Conservation (phyloP, 2,888 invertebrate genomes). For the Tuta absoluta region DNA sequence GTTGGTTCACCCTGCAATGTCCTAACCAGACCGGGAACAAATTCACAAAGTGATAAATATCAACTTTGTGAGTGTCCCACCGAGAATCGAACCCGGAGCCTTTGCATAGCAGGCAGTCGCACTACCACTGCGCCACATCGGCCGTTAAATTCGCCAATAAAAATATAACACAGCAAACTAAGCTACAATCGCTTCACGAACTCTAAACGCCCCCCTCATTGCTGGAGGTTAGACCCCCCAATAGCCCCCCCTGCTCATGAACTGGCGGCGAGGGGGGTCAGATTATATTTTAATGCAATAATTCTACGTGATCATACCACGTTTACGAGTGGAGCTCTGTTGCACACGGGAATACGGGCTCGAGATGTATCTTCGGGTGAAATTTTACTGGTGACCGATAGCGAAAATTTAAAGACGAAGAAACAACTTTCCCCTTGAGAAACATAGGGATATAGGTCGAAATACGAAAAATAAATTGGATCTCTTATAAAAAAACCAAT, state of each 20-base stretch:
- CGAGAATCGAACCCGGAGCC: too few species aligned
- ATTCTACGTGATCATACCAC: conserved; percentile 77
- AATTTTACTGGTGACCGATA: not conserved
- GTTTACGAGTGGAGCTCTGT: conserved; percentile 62
- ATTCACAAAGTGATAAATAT: too few species aligned
- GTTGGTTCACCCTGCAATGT: too few species aligned
- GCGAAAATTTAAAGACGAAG: not conserved
- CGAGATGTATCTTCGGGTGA: conserved; percentile 37
- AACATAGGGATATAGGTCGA: too few species aligned
- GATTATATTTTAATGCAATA: conserved; percentile 79
- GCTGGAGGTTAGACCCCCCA: conserved; percentile 4
- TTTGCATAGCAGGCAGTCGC: too few species aligned
- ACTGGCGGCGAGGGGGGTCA: conserved; percentile 39
- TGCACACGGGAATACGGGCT: conserved; percentile 21
- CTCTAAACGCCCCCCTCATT: conserved; percentile 2
- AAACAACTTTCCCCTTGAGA: too few species aligned
- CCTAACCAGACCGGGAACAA: too few species aligned
- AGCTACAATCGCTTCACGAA: not conserved
- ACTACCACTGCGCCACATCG: not conserved
- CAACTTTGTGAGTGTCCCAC: too few species aligned
- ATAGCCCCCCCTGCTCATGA: conserved; percentile 15
- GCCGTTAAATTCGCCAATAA: not conserved
- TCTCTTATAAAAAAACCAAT: too few species aligned
- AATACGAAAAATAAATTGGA: too few species aligned
- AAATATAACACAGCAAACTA: not conserved